Base-by-base conservation (phyloP, 2,888 invertebrate species). In the Drosophila basisetae region DNA sequence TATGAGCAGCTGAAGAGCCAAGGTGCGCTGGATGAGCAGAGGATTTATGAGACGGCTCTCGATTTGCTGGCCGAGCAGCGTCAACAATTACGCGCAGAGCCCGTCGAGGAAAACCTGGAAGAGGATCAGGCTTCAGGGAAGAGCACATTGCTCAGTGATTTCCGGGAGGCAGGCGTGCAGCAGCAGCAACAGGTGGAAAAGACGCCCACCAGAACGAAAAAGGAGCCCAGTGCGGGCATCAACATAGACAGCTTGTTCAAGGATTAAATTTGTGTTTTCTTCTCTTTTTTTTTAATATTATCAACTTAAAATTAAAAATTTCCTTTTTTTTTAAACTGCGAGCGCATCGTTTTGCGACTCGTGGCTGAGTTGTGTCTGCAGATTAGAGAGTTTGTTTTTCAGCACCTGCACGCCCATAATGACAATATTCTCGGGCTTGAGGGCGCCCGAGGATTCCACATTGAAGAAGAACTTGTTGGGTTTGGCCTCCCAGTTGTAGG, bases 391-490 rank as follows among this genome's bases (percentile, higher is more conserved):
- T 94, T 99, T 99, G 92, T 98, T 98, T 94, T 99, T 99, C 49
- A 99, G 94, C 67, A 97, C 96, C 41, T 97, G 96, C 35, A 99
- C 97, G 1, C 99, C 99, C 96, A 98, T 98, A 82, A 97, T 95
- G 0, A 99, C 98, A 89, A 99, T 99, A 92, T 98, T 99, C 93
- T 99, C 99, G 0, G 99, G 99, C 91, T 97, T 97, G 6, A 99
- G 94, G 0, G 99, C 96, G 4, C 99, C 99, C 18, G 97, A 96
- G 2, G 99, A 97, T 93, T 99, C 99, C 0, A 99, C 98, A 93
- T 99, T 99, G 91, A 96, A 98, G 94, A 95, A 99, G 94, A 98
- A 99, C 93, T 99, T 99, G 92, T 98, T 98, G 2, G 99, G 99
- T 92, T 98, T 99, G 2, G 97, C 97, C 92, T 97, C 97, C 95